Base-by-base conservation (phyloP, 2,113 vertebrate species). In the Ahaetulla prasina region DNA sequence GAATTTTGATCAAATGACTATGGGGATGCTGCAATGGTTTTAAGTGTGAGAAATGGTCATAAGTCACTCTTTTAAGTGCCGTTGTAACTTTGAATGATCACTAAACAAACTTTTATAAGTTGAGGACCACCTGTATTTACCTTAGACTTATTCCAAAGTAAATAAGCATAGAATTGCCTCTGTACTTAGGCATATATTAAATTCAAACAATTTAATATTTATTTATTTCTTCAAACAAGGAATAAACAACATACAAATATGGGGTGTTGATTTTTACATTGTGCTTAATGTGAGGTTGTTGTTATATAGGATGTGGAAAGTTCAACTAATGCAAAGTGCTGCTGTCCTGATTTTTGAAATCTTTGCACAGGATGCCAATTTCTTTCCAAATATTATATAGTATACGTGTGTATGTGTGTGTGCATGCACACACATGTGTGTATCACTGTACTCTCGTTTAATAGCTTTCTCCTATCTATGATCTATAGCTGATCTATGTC, bases 401-500 rank as follows among this genome's bases (percentile, higher is more conserved):
- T n/a, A n/a, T n/a, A n/a, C n/a, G n/a, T n/a, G 12, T 68, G 30
- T 63, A 4, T 12, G 3, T 63, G 10, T 68, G 30, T 30, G 10
- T 4, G 1, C 22, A 8, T 0, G 2, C 54, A 0, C 18, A 22
- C 18, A 8, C 22, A 6, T 22, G 1, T 27, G 1, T 27, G 25
- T 27, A 27, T 11, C 30, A 68, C 12, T 68, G 4, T 4, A 68
- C 30, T 68, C 60, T n/a, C 63, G 35, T n/a, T 68, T 35, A 68
- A n/a, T 30, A 68, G 4, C n/a, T 68, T 14, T 68, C 30, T 63
- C 25, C 57, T 68, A 63, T 63, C 60, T 30, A 63, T 63, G 11
- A 63, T 30, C 54, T 55, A n/a, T n/a, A n/a, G n/a, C n/a, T n/a
- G n/a, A n/a, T n/a, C n/a, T 25, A n/a, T n/a, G 27, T 63, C 60